Evolutionary conservation across 1,140 invertebrate species (phyloP).

Genomic region (Caerostris extrusa): DNA sequence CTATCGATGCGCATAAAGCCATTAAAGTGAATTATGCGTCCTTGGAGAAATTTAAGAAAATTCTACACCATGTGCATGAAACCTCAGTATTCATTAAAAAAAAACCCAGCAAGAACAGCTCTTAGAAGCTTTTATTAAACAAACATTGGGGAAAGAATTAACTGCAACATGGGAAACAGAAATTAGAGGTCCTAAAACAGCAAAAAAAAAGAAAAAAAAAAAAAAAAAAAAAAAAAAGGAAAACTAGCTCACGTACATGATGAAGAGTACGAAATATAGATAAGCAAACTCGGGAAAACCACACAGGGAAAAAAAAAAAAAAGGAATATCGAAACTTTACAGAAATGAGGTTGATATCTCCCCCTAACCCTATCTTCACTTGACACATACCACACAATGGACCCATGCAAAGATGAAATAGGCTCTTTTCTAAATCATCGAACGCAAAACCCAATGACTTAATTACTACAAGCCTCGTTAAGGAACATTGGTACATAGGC

Average conservation of each 20-base stretch:
- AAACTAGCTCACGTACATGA: neutral
- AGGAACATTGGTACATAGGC: conserved; percentile 40
- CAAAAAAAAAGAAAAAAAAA: neutral
- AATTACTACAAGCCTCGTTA: conserved; percentile 69
- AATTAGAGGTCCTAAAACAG: neutral
- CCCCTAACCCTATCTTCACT: conserved; percentile 7
- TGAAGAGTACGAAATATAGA: neutral
- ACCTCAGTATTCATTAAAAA: neutral
- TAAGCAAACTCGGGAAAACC: neutral
- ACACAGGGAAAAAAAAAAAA: neutral
- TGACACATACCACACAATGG: neutral
- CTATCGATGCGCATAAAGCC: too few species aligned
- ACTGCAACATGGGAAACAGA: neutral
- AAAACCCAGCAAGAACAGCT: neutral
- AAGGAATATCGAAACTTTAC: neutral
- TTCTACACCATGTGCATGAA: too few species aligned
- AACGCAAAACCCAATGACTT: conserved; percentile 60
- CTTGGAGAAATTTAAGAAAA: too few species aligned
- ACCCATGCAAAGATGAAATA: conserved; percentile 32
- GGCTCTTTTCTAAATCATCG: conserved; percentile 61
- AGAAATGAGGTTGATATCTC: neutral
- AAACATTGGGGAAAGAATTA: neutral
- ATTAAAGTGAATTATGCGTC: too few species aligned
- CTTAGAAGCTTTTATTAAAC: neutral
- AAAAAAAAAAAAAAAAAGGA: neutral